Evolutionary conservation across 2,888 invertebrate genomes (phyloP).

Genomic region (Selenia dentaria): DNA sequence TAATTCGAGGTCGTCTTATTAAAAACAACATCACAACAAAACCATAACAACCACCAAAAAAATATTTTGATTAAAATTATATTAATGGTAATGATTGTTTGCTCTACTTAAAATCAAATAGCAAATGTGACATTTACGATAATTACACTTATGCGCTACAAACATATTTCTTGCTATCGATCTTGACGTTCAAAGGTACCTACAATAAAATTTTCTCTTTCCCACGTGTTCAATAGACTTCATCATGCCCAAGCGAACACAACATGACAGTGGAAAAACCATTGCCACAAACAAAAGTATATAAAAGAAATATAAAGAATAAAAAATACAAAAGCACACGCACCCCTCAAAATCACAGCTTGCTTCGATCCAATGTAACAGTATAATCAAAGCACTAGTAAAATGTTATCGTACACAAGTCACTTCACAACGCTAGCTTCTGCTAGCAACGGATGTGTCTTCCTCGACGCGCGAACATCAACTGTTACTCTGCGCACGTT

Average conservation of each 20-base stretch:
- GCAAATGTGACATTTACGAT: no score
- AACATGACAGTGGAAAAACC: slow-evolving; percentile 6
- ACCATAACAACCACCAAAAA: no score
- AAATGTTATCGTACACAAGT: slow-evolving; percentile 54
- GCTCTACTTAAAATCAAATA: no score
- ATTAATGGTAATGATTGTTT: no score
- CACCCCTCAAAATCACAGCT: slow-evolving; percentile 59
- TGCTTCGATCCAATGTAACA: slow-evolving; percentile 39
- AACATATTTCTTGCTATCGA: slow-evolving; percentile 5
- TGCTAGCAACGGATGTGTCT: slow-evolving; percentile 71
- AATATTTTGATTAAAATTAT: no score
- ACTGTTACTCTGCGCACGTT: slow-evolving; percentile 66
- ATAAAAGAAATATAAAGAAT: neutral
- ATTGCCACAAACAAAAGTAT: slow-evolving; percentile 10
- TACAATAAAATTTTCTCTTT: slow-evolving; percentile 12
- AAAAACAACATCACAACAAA: no score
- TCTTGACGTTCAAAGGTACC: slow-evolving; percentile 8
- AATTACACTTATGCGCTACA: no score
- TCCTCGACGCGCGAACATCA: slow-evolving; percentile 79
- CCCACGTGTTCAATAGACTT: slow-evolving; percentile 15
- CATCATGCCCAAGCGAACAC: slow-evolving; percentile 2
- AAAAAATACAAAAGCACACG: slow-evolving; percentile 49
- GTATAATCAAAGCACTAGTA: slow-evolving; percentile 58
- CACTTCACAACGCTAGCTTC: slow-evolving; percentile 55
- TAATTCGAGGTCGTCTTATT: no score